Percentiles rank a stretch among this genome's conserved stretches.
These are phyloP conservation scores for Penaeus vannamei DNA, from an alignment of 1,140 invertebrate genomes.

Conservation along the genomic window DNA sequence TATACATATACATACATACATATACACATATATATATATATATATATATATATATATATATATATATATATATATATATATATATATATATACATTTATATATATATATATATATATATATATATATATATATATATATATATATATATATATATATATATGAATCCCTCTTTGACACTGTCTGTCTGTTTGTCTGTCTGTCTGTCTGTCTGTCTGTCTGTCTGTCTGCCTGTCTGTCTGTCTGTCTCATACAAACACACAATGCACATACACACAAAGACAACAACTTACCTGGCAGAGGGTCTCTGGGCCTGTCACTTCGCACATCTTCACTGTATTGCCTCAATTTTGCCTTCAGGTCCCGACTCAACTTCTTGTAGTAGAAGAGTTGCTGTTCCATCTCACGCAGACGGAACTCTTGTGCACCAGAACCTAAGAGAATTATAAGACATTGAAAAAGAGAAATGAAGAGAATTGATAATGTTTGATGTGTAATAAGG, in stretches of 20 bases:
- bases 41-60: not conserved
- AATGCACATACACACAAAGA: slow-evolving; percentile 46
- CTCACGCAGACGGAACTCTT: slow-evolving; percentile 65
- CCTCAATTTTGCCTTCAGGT: slow-evolving; percentile 50
- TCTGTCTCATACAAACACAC: no score
- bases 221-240: no score
- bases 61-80: no score
- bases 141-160: not conserved
- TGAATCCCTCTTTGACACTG: no score
- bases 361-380: slow-evolving; percentile 71
- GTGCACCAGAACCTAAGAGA: slow-evolving; percentile 54
- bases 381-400: slow-evolving; percentile 73
- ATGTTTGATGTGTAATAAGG: not conserved
- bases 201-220: no score
- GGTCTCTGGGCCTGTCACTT: slow-evolving; percentile 40
- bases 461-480: no score
- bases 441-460: not conserved
- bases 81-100: no score
- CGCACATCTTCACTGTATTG: slow-evolving; percentile 34
- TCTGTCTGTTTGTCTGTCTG: no score
- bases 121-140: no score
- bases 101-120: no score
- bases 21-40: no score
- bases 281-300: slow-evolving; percentile 65
- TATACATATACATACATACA: no score